phyloP scores from a whole-genome alignment of 2,888 invertebrate species.

The Philaethria dido region DNA sequence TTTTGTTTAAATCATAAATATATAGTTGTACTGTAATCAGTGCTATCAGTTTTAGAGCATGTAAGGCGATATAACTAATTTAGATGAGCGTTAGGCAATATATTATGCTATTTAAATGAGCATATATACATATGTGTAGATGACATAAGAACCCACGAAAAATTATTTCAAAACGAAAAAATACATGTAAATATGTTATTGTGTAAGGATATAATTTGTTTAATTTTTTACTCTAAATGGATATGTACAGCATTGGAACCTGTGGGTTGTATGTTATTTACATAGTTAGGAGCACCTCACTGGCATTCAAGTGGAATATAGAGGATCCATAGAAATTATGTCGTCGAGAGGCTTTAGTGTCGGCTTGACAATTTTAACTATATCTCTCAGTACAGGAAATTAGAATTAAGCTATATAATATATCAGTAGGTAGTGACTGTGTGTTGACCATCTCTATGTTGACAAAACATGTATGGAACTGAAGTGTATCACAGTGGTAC shows the following conservation, averaged over 20 bases:
- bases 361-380: conserved; percentile 71
- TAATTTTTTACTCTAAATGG: conserved; percentile 25
- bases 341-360: conserved; percentile 41
- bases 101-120: no score
- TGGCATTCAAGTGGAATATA: conserved; percentile 28
- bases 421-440: conserved; percentile 73
- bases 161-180: conserved; percentile 29
- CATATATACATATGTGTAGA: conserved; percentile 35
- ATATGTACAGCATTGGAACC: conserved; percentile 32
- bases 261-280: conserved; percentile 37
- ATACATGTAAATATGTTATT: conserved; percentile 41
- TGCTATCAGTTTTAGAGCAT: conserved; percentile 10
- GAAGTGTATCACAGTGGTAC: conserved; percentile 4
- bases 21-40: conserved; percentile 25
- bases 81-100: conserved; percentile 26
- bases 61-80: conserved; percentile 22
- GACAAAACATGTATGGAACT: conserved; percentile 26
- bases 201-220: conserved; percentile 28
- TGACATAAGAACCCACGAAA: conserved; percentile 34
- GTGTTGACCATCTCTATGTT: conserved; percentile 53
- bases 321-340: conserved; percentile 23
- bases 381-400: conserved; percentile 83
- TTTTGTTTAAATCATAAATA: not conserved
- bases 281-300: conserved; percentile 34
- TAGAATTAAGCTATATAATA: conserved; percentile 70